Conservation (phyloP, 2,113 vertebrate genomes). For the Mustela nigripes region DNA sequence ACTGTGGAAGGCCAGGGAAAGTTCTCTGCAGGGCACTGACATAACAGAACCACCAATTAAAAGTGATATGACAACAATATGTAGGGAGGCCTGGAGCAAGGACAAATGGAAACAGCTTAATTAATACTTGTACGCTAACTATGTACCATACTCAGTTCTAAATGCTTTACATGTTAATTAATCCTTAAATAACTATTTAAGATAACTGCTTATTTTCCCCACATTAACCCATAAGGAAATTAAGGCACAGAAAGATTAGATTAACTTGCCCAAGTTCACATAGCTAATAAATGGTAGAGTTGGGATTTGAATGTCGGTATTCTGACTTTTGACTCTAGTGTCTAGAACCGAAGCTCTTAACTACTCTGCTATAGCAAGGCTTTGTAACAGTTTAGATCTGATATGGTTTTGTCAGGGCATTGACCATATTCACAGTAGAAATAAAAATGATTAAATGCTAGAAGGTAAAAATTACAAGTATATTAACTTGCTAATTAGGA, state of each 20-base stretch:
- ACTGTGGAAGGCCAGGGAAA: background rate
- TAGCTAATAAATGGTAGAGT: conserved; percentile 33
- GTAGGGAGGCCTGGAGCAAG: background rate
- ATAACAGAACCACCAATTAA: background rate
- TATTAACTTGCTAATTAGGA: conserved; percentile 34
- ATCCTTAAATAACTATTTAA: conserved; percentile 50
- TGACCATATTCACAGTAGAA: background rate
- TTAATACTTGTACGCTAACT: background rate
- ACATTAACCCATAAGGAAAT: conserved; percentile 22
- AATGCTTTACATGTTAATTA: conserved; percentile 60
- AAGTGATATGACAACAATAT: background rate
- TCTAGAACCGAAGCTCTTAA: background rate
- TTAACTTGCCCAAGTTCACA: conserved; percentile 8
- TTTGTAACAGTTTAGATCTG: conserved; percentile 23
- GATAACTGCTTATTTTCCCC: conserved; percentile 16
- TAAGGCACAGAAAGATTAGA: conserved; percentile 13
- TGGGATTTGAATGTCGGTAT: background rate
- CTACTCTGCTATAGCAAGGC: background rate
- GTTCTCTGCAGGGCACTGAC: background rate
- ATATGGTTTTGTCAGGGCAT: conserved; percentile 54
- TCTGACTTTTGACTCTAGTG: conserved; percentile 22
- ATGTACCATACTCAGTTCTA: background rate
- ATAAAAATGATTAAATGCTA: conserved; percentile 57
- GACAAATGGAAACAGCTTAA: background rate
- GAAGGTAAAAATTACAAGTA: background rate